Evolutionary conservation across 1,140 invertebrate species (phyloP).

Genomic region (Rhagoletis zephyria): DNA sequence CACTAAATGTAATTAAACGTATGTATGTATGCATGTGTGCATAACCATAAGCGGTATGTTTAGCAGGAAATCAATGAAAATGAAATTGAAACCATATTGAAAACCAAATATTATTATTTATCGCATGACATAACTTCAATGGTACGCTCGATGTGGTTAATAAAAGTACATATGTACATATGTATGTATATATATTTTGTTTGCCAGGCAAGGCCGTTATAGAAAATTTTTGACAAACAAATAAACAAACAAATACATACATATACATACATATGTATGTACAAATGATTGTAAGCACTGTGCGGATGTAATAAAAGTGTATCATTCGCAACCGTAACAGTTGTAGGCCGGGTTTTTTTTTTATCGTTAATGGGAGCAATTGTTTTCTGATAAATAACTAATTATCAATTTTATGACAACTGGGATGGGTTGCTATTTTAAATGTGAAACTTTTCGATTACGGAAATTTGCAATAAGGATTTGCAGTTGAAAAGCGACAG

Average conservation of each 20-base stretch:
- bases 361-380: too few species aligned
- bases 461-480: too few species aligned
- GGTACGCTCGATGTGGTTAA: background rate
- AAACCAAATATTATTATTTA: constrained; percentile 23
- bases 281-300: background rate
- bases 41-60: constrained; percentile 7
- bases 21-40: background rate
- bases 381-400: too few species aligned
- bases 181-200: background rate
- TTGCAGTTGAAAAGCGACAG: too few species aligned
- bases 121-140: constrained; percentile 34
- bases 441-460: too few species aligned
- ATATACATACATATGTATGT: background rate
- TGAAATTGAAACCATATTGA: constrained; percentile 15
- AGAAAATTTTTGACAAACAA: too few species aligned
- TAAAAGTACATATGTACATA: too few species aligned
- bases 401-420: too few species aligned
- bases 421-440: too few species aligned
- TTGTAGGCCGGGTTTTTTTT: too few species aligned
- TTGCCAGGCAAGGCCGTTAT: background rate
- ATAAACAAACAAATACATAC: background rate
- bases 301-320: too few species aligned
- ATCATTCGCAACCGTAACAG: too few species aligned
- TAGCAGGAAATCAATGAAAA: constrained; percentile 40
- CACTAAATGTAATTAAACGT: background rate